phyloP scores from a whole-genome alignment of 2,113 vertebrate species.

The Cebidichthys violaceus region DNA sequence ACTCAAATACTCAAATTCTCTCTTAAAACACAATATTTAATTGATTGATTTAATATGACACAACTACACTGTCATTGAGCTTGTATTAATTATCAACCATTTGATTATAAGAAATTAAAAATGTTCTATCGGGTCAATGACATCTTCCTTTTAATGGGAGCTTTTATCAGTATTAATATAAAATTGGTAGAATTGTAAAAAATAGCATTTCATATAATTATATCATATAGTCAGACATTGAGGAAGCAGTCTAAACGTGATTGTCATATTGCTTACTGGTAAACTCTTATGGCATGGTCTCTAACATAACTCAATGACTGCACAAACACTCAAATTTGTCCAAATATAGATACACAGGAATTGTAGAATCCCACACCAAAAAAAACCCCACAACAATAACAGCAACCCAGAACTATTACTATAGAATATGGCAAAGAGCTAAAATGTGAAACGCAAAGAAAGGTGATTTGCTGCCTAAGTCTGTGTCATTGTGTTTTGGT shows the following conservation, averaged over 20 bases:
- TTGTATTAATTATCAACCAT: background rate
- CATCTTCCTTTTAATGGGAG: background rate
- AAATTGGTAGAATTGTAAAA: background rate
- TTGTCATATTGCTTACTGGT: slow-evolving; percentile 27
- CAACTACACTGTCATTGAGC: background rate
- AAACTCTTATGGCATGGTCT: background rate
- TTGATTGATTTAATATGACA: background rate
- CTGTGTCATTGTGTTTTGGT: background rate
- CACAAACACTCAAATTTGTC: background rate
- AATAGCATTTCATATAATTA: background rate
- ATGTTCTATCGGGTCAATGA: background rate
- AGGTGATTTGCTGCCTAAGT: background rate
- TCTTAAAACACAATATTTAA: background rate
- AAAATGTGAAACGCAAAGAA: background rate
- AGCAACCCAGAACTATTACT: background rate
- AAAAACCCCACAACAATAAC: background rate
- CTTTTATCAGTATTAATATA: background rate
- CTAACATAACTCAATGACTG: background rate
- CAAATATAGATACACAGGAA: background rate
- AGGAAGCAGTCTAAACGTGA: background rate
- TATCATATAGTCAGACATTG: background rate
- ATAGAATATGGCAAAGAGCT: background rate
- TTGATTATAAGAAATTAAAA: background rate
- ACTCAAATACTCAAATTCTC: background rate
- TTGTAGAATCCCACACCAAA: background rate